Conservation (phyloP, 2,797 vertebrate species). For the Characodon lateralis region DNA sequence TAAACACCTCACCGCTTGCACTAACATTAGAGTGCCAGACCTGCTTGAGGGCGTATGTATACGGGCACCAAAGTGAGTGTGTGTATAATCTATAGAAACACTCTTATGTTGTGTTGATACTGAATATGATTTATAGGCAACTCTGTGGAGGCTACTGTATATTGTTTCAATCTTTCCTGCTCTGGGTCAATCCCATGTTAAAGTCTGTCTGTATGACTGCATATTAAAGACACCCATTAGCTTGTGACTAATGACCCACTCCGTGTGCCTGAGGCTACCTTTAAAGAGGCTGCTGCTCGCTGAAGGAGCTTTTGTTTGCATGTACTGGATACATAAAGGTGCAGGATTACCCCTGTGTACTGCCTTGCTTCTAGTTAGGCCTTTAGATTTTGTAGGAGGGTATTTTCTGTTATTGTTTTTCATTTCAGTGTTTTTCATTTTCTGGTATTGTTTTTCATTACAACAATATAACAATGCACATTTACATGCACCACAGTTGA, state of each 20-base stretch:
- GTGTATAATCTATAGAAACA: slow-evolving; percentile 85
- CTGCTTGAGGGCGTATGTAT: slow-evolving; percentile 73
- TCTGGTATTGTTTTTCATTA: too few relatives aligned
- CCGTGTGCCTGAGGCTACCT: slow-evolving; percentile 48
- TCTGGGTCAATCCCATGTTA: slow-evolving; percentile 68
- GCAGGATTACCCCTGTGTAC: neutral
- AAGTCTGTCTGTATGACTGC: slow-evolving; percentile 67
- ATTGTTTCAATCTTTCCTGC: slow-evolving; percentile 77
- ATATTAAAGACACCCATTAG: slow-evolving; percentile 69
- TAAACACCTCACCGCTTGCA: slow-evolving; percentile 74
- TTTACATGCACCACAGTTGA: too few relatives aligned
- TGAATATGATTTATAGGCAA: slow-evolving; percentile 76
- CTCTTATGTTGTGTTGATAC: slow-evolving; percentile 83
- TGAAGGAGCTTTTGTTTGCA: slow-evolving; percentile 28
- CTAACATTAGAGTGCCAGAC: slow-evolving; percentile 72
- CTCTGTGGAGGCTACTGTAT: slow-evolving; percentile 77
- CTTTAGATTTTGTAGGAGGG: neutral
- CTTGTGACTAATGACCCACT: slow-evolving; percentile 60
- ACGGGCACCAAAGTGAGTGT: slow-evolving; percentile 78
- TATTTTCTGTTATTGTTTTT: neutral
- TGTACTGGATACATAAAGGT: slow-evolving; percentile 30
- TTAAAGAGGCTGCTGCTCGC: slow-evolving; percentile 35
- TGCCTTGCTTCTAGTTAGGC: neutral
- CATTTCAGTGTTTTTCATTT: neutral
- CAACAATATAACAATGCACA: too few relatives aligned